Percentiles rank a stretch among this genome's conserved stretches.
Evolutionary conservation across 1,140 invertebrate species (phyloP).

Genomic region (Parapsyche elsis): DNA sequence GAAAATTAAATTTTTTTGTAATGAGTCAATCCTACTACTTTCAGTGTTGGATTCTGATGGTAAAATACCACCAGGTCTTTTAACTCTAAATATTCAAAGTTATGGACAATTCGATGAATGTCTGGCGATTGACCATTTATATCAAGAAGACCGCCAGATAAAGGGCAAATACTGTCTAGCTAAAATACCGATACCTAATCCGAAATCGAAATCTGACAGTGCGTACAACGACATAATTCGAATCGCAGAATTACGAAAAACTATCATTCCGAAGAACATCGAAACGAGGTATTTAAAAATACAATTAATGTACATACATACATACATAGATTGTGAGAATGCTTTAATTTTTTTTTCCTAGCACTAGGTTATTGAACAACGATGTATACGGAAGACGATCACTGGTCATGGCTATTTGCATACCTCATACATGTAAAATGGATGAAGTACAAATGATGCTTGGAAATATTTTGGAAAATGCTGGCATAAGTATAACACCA

Average conservation of each 20-base stretch:
- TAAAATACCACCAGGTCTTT: constrained; percentile 9
- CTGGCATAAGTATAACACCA: background rate
- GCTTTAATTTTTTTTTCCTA: too few species aligned
- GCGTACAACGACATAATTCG: background rate
- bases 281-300: background rate
- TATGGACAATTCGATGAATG: constrained; percentile 31
- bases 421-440: constrained; percentile 6
- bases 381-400: background rate
- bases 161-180: constrained; percentile 23
- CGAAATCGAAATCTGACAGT: background rate
- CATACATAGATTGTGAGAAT: too few species aligned
- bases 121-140: background rate
- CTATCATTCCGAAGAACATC: background rate
- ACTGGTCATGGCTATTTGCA: background rate
- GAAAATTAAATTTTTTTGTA: too few species aligned
- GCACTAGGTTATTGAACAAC: background rate
- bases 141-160: background rate
- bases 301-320: too few species aligned
- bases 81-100: constrained; percentile 12
- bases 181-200: constrained; percentile 10
- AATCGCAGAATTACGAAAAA: background rate
- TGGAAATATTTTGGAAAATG: background rate
- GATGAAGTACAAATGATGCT: background rate
- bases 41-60: constrained; percentile 16
- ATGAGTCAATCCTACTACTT: background rate